Percentiles rank a stretch among this genome's conserved stretches.
These are phyloP conservation scores for Orthonychiurus folsomi DNA, from an alignment of 2,888 invertebrate species.

Conservation along the genomic window DNA sequence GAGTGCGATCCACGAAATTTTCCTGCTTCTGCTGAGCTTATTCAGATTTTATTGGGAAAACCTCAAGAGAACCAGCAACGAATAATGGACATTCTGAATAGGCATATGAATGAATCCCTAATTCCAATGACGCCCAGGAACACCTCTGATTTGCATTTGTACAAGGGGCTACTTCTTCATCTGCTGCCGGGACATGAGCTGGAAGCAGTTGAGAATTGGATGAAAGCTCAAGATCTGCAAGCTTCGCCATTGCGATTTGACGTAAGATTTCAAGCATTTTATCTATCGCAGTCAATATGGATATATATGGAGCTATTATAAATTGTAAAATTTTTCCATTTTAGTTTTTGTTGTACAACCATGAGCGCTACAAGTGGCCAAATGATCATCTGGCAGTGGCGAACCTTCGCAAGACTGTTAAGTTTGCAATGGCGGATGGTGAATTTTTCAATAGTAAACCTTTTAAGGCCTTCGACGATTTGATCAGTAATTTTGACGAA, in stretches of 20 bases:
- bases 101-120: not conserved
- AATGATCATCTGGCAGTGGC: not conserved
- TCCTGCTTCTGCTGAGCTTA: constrained; percentile 11
- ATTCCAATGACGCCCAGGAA: not conserved
- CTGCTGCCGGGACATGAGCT: not conserved
- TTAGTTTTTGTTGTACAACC: not conserved
- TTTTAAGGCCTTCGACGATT: no score
- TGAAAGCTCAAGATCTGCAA: not conserved
- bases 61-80: not conserved
- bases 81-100: not conserved
- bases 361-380: not conserved
- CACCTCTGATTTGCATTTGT: not conserved
- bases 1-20: constrained; percentile 12
- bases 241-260: not conserved
- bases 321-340: not conserved
- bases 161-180: not conserved
- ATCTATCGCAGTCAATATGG: no score
- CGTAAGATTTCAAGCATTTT: no score
- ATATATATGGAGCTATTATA: no score
- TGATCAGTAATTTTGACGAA: no score
- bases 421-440: not conserved
- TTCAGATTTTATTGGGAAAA: constrained; percentile 6
- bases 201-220: not conserved
- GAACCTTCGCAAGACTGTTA: not conserved
- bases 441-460: no score